Evolutionary conservation across 1,140 invertebrate genomes (phyloP).

Genomic region (Amphibalanus amphitrite): DNA sequence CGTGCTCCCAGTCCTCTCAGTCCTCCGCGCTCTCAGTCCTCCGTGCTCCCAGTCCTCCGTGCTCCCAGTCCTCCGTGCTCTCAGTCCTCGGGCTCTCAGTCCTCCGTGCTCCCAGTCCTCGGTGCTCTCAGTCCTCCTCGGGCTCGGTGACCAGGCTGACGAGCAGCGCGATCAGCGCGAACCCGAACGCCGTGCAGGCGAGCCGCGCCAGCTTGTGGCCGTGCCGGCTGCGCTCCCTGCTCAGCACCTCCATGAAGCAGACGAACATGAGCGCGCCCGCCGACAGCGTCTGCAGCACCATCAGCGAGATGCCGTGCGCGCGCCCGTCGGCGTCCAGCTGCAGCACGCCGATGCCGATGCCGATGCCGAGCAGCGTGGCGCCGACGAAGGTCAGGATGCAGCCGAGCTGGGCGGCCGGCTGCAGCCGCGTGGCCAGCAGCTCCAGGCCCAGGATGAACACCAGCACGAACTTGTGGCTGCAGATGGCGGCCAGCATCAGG

Average conservation of each 20-base stretch:
- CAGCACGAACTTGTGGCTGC: conserved; percentile 38
- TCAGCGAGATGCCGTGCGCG: conserved; percentile 3
- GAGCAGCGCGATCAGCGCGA: conserved; percentile 36
- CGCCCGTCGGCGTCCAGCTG: not conserved
- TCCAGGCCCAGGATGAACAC: conserved; percentile 36
- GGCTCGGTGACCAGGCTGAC: not conserved
- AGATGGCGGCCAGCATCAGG: conserved; percentile 26
- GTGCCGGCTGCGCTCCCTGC: conserved; percentile 28
- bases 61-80: too few species aligned
- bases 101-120: too few species aligned
- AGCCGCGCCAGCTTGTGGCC: conserved; percentile 43
- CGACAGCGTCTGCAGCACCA: conserved; percentile 12
- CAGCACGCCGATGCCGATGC: conserved; percentile 15
- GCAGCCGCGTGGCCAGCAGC: conserved; percentile 24
- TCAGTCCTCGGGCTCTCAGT: too few species aligned
- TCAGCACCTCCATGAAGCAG: conserved; percentile 18
- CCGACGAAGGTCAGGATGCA: conserved; percentile 15
- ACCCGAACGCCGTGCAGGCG: conserved; percentile 35
- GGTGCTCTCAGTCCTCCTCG: too few species aligned
- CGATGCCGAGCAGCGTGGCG: conserved; percentile 17
- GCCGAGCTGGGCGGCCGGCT: conserved; percentile 5
- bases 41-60: too few species aligned
- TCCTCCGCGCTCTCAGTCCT: too few species aligned
- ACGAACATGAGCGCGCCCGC: conserved; percentile 17
- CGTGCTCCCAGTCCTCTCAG: too few species aligned